A percentile compares a stretch with the other conserved stretches of the same genome.
phyloP scores from a whole-genome alignment of 30 jellyfish, hydroid and myxozoan genomes.

The Chironex yamaguchii region DNA sequence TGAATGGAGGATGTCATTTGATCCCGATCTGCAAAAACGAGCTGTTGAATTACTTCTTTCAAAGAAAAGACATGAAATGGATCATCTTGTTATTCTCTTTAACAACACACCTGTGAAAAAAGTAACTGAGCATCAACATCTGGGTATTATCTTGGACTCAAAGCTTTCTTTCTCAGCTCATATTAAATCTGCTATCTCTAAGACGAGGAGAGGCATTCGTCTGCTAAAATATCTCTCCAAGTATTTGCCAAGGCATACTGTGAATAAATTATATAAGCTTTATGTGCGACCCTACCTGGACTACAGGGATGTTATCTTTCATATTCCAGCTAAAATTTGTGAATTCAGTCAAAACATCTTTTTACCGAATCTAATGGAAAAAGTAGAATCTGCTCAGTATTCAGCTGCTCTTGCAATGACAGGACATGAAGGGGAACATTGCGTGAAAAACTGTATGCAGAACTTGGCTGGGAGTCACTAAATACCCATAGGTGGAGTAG shows the following conservation, averaged over 20 bases:
- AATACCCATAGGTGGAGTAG: no score
- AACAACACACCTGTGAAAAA: conserved; percentile 30
- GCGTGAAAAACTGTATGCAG: no score
- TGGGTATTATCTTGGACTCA: conserved; percentile 50
- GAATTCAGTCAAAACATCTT: background rate
- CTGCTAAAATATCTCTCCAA: conserved; percentile 56
- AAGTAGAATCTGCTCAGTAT: no score
- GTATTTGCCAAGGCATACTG: conserved; percentile 52
- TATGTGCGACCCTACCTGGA: conserved; percentile 14
- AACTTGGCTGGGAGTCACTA: no score
- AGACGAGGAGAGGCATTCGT: conserved; percentile 33
- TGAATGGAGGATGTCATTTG: conserved; percentile 67
- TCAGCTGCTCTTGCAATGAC: background rate
- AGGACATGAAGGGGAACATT: conserved; percentile 3
- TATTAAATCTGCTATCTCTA: conserved; percentile 45
- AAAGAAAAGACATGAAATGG: conserved; percentile 10
- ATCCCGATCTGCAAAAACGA: conserved; percentile 66
- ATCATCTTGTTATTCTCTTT: conserved; percentile 36
- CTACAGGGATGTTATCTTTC: conserved; percentile 16
- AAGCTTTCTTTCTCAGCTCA: conserved; percentile 51
- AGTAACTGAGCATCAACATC: background rate
- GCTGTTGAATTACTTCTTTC: conserved; percentile 46
- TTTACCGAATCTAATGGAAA: background rate
- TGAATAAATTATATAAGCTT: conserved; percentile 4
- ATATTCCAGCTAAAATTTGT: background rate